These are phyloP conservation scores for Mormyrops attenuatus DNA, from an alignment of 2,797 vertebrate genomes.

Conservation along the genomic window DNA sequence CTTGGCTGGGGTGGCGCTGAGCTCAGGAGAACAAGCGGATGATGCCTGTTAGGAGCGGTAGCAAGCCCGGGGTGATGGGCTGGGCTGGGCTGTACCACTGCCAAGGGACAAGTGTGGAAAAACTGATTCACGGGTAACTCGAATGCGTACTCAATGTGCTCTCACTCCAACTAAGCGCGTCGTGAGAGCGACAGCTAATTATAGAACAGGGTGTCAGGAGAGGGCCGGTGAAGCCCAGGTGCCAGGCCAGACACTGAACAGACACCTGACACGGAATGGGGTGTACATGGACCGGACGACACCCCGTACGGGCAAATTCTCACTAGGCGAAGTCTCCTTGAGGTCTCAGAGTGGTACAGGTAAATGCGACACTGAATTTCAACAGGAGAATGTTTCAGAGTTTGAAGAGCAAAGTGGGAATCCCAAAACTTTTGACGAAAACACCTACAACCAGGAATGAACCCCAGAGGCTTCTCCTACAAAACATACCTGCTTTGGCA, in stretches of 20 bases:
- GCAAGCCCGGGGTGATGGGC: not conserved
- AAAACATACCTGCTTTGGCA: not conserved
- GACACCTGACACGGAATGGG: not conserved
- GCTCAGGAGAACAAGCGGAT: not conserved
- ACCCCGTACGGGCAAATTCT: not conserved
- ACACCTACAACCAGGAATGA: not conserved
- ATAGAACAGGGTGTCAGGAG: not conserved
- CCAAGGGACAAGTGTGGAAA: conserved; percentile 5
- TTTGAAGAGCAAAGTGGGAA: not conserved
- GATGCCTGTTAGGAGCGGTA: not conserved
- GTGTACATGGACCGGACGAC: not conserved
- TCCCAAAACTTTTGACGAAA: not conserved
- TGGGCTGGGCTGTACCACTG: not conserved
- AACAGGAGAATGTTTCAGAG: not conserved
- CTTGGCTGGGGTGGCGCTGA: not conserved
- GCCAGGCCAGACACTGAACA: not conserved
- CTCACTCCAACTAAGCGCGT: not conserved
- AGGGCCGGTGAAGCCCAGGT: not conserved
- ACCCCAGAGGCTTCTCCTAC: not conserved
- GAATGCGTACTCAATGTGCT: not conserved
- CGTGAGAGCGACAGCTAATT: not conserved
- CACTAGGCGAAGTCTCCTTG: not conserved
- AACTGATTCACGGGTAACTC: not conserved
- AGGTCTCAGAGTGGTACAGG: not conserved
- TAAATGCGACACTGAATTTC: not conserved